Percentiles rank a stretch among this genome's conserved stretches.
Evolutionary conservation across 1,140 invertebrate genomes (phyloP).

Genomic region (Druon quercuslanigerum): DNA sequence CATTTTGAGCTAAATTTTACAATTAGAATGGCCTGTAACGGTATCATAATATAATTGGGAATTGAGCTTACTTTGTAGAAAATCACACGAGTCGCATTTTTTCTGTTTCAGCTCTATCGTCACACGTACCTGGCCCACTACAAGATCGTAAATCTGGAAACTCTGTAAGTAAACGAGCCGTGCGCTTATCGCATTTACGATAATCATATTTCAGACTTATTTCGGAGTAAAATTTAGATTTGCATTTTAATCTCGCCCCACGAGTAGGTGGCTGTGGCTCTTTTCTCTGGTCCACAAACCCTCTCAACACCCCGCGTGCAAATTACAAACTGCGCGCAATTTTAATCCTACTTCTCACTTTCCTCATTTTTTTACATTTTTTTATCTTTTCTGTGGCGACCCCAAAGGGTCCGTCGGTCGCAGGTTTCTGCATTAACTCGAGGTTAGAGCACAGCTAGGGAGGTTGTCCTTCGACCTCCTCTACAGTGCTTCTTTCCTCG

Average conservation of each 20-base stretch:
- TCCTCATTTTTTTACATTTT: slow-evolving; percentile 8
- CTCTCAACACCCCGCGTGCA: slow-evolving; percentile 36
- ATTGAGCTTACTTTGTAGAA: neutral
- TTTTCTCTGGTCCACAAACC: neutral
- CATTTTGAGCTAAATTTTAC: too few species aligned
- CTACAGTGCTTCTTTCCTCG: slow-evolving; percentile 22
- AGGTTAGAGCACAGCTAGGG: slow-evolving; percentile 3
- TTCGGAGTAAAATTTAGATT: slow-evolving; percentile 59
- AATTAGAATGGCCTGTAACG: too few species aligned
- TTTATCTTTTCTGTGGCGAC: slow-evolving; percentile 20
- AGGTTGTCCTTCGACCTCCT: neutral
- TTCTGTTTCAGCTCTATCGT: slow-evolving; percentile 77
- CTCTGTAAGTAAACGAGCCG: slow-evolving; percentile 73
- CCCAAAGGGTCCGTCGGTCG: slow-evolving; percentile 21
- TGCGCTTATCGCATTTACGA: slow-evolving; percentile 56
- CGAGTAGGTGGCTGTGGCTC: neutral
- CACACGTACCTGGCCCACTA: slow-evolving; percentile 78
- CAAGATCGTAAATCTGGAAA: slow-evolving; percentile 76
- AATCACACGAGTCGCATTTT: slow-evolving; percentile 41
- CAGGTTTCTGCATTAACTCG: neutral
- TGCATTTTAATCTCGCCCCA: slow-evolving; percentile 64
- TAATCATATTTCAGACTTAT: slow-evolving; percentile 70
- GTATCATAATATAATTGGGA: neutral
- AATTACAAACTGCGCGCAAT: slow-evolving; percentile 59
- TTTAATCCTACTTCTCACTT: slow-evolving; percentile 54